phyloP scores from a whole-genome alignment of 2,797 vertebrate species.

The Heliangelus exortis region DNA sequence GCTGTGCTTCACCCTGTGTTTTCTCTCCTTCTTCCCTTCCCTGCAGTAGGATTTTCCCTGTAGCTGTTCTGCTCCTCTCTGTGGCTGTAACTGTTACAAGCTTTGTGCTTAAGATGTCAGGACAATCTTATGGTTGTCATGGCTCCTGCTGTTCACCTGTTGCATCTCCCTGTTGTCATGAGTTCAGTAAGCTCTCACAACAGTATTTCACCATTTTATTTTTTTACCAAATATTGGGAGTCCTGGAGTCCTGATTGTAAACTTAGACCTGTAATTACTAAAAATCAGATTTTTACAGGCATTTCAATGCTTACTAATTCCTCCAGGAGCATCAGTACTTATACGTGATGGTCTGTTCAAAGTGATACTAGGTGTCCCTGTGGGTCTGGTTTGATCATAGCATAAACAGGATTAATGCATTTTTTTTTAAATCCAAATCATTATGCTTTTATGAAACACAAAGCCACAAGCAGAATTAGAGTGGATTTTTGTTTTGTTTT shows the following conservation, averaged over 20 bases:
- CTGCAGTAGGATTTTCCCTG: not conserved
- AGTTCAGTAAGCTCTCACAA: not conserved
- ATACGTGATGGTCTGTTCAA: not conserved
- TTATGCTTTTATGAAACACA: not conserved
- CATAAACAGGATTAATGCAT: not conserved
- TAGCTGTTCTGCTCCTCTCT: not conserved
- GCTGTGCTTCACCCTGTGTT: not conserved
- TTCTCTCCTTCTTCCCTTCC: not conserved
- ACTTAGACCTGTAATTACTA: not conserved
- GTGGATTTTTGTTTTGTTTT: too few relatives aligned
- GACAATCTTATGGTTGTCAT: fast-evolving
- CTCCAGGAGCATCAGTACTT: not conserved
- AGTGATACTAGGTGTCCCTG: not conserved
- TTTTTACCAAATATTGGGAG: not conserved
- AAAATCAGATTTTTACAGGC: not conserved
- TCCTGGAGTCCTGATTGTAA: not conserved
- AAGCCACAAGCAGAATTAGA: not conserved
- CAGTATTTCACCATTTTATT: not conserved
- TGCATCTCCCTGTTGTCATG: not conserved
- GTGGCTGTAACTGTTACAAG: not conserved
- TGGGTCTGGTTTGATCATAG: not conserved
- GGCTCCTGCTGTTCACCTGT: not conserved
- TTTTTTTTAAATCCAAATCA: not conserved
- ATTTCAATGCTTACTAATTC: not conserved
- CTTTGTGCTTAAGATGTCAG: not conserved